These are phyloP conservation scores for Anthonomus grandis DNA, from an alignment of 1,140 invertebrate species.

Conservation along the genomic window DNA sequence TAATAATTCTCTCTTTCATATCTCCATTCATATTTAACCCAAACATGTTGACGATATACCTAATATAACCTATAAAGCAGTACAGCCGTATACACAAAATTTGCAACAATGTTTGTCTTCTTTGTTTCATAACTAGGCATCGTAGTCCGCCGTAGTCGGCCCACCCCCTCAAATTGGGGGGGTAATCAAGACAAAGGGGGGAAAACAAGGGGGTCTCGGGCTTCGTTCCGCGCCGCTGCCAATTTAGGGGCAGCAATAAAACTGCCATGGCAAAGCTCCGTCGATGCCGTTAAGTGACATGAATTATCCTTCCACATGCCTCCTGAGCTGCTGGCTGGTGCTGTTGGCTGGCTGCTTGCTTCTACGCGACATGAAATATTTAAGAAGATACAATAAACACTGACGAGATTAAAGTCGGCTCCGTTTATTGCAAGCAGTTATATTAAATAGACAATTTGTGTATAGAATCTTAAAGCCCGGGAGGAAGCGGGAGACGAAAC, in stretches of 20 bases:
- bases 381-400: constrained; percentile 32
- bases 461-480: constrained; percentile 22
- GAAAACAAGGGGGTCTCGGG: constrained; percentile 13
- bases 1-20: too few relatives aligned
- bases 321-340: too few relatives aligned
- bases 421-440: constrained; percentile 25
- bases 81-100: too few relatives aligned
- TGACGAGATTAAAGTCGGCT: constrained; percentile 28
- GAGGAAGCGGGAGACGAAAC: constrained; percentile 12
- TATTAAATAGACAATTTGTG: constrained; percentile 29
- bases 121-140: too few relatives aligned
- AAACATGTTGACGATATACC: too few relatives aligned
- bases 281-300: constrained; percentile 49
- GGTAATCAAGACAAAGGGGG: not conserved
- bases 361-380: constrained; percentile 34
- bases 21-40: too few relatives aligned
- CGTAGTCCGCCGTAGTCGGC: too few relatives aligned
- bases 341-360: too few relatives aligned
- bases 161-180: too few relatives aligned
- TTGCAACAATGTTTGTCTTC: too few relatives aligned
- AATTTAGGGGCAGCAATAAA: constrained; percentile 49
- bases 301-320: constrained; percentile 43
- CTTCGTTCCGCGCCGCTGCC: constrained; percentile 27
- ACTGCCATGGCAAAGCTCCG: constrained; percentile 48
- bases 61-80: too few relatives aligned